These are phyloP conservation scores for Haliclona indistincta DNA, from an alignment of 37 sponge, comb jelly and placozoan genomes.

Conservation along the genomic window DNA sequence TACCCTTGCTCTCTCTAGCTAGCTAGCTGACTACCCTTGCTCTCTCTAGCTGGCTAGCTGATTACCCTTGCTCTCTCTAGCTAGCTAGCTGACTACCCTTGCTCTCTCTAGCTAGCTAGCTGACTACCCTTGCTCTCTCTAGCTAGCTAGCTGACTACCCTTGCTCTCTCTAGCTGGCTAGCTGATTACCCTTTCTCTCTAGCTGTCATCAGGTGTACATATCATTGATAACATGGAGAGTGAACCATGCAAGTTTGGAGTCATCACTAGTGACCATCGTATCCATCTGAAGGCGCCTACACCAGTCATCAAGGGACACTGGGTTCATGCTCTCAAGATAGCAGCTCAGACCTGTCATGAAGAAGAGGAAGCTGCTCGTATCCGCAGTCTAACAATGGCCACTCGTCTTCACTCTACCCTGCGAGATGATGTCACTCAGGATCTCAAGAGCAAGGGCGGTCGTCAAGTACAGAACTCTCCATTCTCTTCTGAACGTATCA, in stretches of 20 bases:
- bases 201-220: conserved; percentile 27
- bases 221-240: conserved; percentile 42
- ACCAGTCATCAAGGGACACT: conserved; percentile 25
- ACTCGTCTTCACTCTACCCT: background rate
- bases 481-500: background rate
- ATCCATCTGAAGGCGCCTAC: conserved; percentile 25
- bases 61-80: too few relatives aligned
- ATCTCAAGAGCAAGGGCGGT: background rate
- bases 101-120: too few relatives aligned
- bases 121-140: too few relatives aligned
- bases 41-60: too few relatives aligned
- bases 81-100: too few relatives aligned
- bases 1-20: too few relatives aligned
- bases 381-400: background rate
- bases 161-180: too few relatives aligned
- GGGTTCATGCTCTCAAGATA: conserved; percentile 32
- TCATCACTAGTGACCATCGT: conserved; percentile 41
- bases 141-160: too few relatives aligned
- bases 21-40: too few relatives aligned
- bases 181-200: background rate
- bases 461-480: background rate
- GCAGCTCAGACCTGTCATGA: conserved; percentile 4
- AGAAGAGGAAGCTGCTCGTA: background rate
- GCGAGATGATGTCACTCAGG: background rate
- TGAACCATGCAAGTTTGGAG: conserved; percentile 56